These are phyloP conservation scores for Crotalus viridis DNA, from an alignment of 2,113 vertebrate genomes.

Conservation along the genomic window DNA sequence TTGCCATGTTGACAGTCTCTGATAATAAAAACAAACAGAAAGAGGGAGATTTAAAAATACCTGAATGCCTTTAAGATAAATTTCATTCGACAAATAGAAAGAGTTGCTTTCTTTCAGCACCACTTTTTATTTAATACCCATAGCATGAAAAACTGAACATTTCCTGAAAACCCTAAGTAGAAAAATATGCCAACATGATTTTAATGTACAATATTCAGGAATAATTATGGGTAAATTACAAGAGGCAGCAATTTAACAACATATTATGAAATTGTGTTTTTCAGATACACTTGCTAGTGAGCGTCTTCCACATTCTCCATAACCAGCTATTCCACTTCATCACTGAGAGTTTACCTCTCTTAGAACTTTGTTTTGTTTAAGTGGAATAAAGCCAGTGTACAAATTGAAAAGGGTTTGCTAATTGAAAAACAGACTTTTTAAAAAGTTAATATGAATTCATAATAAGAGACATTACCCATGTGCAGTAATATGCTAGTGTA, in stretches of 20 bases:
- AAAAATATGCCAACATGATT: not conserved
- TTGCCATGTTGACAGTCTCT: slow-evolving; percentile 38
- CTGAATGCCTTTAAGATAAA: not conserved
- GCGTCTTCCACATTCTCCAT: slow-evolving; percentile 48
- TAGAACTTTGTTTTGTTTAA: slow-evolving; percentile 45
- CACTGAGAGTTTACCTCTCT: slow-evolving; percentile 47
- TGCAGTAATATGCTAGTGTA: not conserved
- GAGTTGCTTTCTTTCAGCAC: slow-evolving; percentile 34
- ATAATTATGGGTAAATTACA: slow-evolving; percentile 34
- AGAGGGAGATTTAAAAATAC: not conserved
- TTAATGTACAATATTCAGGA: not conserved
- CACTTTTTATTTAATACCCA: not conserved
- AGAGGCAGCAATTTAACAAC: slow-evolving; percentile 25
- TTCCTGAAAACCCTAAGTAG: rapidly evolving
- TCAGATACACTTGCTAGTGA: slow-evolving; percentile 37
- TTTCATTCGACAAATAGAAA: slow-evolving; percentile 23
- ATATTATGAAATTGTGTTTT: slow-evolving; percentile 44
- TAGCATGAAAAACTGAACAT: not conserved
- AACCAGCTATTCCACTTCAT: slow-evolving; percentile 50
- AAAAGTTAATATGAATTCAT: slow-evolving; percentile 12
- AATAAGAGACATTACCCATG: slow-evolving; percentile 4
- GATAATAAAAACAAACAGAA: slow-evolving; percentile 30
- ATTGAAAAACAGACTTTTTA: not conserved
- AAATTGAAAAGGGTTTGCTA: slow-evolving; percentile 17
- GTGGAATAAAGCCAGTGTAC: not conserved